Percentiles rank a stretch among this genome's conserved stretches.
Conservation (phyloP, 2,888 invertebrate genomes). For the Lasioglossum figueresi region DNA sequence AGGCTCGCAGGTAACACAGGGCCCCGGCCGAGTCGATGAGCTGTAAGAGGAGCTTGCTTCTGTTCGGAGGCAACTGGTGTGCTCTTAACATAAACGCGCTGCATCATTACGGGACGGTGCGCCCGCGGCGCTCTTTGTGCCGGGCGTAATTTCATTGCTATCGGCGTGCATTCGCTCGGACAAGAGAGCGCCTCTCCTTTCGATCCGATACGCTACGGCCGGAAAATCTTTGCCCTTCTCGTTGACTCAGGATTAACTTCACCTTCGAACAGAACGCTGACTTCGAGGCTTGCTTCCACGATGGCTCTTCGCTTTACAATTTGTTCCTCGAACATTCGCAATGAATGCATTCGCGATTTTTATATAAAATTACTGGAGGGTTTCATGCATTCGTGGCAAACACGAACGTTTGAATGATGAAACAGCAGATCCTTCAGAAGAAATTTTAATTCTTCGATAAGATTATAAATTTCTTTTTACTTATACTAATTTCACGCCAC, state of each 20-base stretch:
- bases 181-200: slow-evolving; percentile 38
- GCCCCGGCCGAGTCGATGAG: slow-evolving; percentile 55
- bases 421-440: too few species aligned
- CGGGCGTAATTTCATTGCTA: slow-evolving; percentile 79
- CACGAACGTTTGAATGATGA: not conserved
- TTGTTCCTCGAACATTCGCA: not conserved
- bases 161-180: slow-evolving; percentile 68
- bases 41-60: slow-evolving; percentile 71
- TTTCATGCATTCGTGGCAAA: too few species aligned
- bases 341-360: not conserved
- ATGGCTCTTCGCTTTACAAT: not conserved
- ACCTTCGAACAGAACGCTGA: not conserved
- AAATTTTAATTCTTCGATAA: not conserved
- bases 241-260: slow-evolving; percentile 46
- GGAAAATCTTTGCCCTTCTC: slow-evolving; percentile 50
- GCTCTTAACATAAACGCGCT: slow-evolving; percentile 76
- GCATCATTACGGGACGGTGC: slow-evolving; percentile 78
- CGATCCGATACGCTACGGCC: slow-evolving; percentile 47
- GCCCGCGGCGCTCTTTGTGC: slow-evolving; percentile 79
- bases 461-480: not conserved
- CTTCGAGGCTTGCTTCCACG: not conserved
- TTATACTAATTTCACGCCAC: not conserved
- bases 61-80: slow-evolving; percentile 73
- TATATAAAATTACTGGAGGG: not conserved
- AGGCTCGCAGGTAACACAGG: slow-evolving; percentile 4